These are phyloP conservation scores for Hippolais icterina DNA, from an alignment of 2,113 vertebrate species.

Conservation along the genomic window DNA sequence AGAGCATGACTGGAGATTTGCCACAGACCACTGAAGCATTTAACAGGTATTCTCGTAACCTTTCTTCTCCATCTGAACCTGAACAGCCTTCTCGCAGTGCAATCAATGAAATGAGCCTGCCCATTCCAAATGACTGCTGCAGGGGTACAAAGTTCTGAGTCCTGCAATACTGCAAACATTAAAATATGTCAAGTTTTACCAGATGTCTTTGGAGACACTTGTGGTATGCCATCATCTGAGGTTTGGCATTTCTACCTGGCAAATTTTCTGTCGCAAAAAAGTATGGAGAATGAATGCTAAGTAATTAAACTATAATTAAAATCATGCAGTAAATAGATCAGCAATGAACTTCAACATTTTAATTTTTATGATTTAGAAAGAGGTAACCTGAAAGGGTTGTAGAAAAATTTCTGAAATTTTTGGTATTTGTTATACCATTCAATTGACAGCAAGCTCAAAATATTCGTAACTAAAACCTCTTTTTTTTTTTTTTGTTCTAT, in stretches of 20 bases:
- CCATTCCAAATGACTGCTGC: neutral
- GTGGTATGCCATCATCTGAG: neutral
- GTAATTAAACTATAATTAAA: neutral
- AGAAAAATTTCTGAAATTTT: neutral
- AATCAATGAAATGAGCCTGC: conserved; percentile 28
- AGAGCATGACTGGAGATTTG: conserved; percentile 25
- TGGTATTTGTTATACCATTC: neutral
- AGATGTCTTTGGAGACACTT: neutral
- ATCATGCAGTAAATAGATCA: neutral
- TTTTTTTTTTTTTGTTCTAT: neutral
- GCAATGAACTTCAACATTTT: neutral
- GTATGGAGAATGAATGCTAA: neutral
- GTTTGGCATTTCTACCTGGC: neutral
- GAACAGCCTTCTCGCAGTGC: neutral
- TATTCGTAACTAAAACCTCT: neutral
- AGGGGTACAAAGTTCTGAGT: neutral
- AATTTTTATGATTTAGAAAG: neutral
- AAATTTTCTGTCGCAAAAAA: neutral
- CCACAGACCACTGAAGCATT: conserved; percentile 42
- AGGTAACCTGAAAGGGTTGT: neutral
- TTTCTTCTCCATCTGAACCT: conserved; percentile 42
- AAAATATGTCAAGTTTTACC: neutral
- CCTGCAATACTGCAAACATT: neutral
- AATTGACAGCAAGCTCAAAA: neutral
- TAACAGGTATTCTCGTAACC: conserved; percentile 31